Evolutionary conservation across 2,113 vertebrate genomes (phyloP), one percentile per base, ranked within the genome.

Genomic region (Entomyzon cyanotis): DNA sequence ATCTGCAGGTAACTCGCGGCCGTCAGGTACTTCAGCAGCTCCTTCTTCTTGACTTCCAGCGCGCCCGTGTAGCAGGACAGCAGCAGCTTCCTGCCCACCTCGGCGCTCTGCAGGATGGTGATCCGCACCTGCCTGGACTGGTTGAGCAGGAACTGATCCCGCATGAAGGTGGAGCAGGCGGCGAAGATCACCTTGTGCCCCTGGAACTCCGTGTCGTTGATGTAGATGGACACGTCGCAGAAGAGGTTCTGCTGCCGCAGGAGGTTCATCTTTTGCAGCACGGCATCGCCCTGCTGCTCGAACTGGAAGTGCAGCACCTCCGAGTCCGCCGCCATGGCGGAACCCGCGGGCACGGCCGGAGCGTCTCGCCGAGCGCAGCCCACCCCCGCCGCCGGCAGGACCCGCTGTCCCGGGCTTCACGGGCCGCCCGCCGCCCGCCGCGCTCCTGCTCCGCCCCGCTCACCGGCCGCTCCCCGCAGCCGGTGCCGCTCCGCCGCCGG

Each of bases 231-330:
- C 15, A 98, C 98, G 78, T 98, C 98, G 87, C 98, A 98, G 89
- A 98, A 98, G 73, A 98, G 98, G 95, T 98, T 98, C 90, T 98
- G 98, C 88, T 98, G 98, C 88, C 98, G 95, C 95, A 98, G 89
- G 47, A 98, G 97, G 92, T 98, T 98, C 98, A 98, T 98, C 97
- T 98, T 98, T 88, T 98, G 98, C 94, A 98, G 94, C 92, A 98
- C 96, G 21, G 97, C 97, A 86, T 98, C 97, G 37, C 98, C 98
- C 84, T 98, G 98, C 84, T 98, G 98, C 95, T 98, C 97, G 96
- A 98, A 98, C 89, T 97, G 98, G 96, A 98, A 98, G 73, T 98
- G 98, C 74, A 98, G 98, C 79, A 98, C 97, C 55, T 98, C 98
- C 56, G 98, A 98, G 77, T 98, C 98, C 35, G 97, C 95, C 59